A percentile compares a stretch with the other conserved stretches of the same genome.
Conservation (phyloP, 2,797 vertebrate genomes). For the Pseudopleuronectes americanus region DNA sequence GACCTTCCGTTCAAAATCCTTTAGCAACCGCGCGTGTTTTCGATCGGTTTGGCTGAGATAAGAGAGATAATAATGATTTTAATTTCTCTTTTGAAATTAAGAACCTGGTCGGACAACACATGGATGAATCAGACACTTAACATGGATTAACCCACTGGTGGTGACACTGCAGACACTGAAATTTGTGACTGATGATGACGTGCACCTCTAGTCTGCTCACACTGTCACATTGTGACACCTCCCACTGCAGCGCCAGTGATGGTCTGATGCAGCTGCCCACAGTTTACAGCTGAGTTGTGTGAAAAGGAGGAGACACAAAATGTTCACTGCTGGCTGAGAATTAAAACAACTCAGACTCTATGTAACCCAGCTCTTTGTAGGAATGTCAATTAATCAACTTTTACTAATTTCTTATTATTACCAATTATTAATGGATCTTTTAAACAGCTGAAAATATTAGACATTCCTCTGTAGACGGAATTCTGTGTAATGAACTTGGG, state of each 20-base stretch:
- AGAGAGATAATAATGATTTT: constrained; percentile 36
- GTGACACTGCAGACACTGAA: constrained; percentile 14
- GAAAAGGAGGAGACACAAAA: background rate
- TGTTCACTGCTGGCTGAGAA: background rate
- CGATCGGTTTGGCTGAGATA: constrained; percentile 14
- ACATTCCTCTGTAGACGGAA: background rate
- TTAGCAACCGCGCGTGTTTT: constrained; percentile 1
- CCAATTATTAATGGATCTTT: background rate
- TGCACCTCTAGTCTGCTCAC: constrained; percentile 26
- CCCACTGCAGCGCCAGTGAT: constrained; percentile 3
- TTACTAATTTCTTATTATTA: no score
- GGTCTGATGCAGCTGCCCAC: constrained; percentile 1
- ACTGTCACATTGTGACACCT: constrained; percentile 32
- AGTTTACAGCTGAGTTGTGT: background rate
- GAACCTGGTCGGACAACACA: constrained; percentile 1
- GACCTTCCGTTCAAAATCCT: constrained; percentile 7
- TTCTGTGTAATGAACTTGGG: background rate
- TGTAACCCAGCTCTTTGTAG: background rate
- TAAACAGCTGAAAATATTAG: background rate
- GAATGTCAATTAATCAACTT: no score
- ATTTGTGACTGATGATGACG: constrained; percentile 27
- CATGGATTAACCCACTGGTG: constrained; percentile 42
- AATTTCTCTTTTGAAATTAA: constrained; percentile 9
- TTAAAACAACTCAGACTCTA: background rate
- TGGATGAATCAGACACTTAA: constrained; percentile 34